A percentile compares a stretch with the other conserved stretches of the same genome.
These are phyloP conservation scores for Paguma larvata DNA, from an alignment of 2,797 vertebrate species.

Conservation along the genomic window DNA sequence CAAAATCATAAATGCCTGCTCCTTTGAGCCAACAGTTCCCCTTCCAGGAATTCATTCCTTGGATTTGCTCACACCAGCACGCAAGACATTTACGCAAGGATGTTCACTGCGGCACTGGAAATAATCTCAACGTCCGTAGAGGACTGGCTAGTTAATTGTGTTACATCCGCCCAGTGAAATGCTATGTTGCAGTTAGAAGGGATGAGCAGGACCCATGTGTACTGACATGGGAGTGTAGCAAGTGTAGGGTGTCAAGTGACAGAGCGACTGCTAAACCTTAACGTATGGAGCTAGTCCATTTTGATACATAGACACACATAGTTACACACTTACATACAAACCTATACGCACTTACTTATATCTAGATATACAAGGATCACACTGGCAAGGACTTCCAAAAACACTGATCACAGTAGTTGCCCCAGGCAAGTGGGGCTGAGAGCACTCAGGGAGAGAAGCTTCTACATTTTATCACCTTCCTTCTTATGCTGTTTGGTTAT, in stretches of 20 bases:
- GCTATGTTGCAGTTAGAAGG: neutral
- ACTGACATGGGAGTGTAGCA: neutral
- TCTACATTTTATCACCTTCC: neutral
- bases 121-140: neutral
- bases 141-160: neutral
- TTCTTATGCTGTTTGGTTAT: neutral
- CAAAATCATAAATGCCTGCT: neutral
- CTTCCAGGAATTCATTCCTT: slow-evolving; percentile 60
- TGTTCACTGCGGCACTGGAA: neutral
- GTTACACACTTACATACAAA: neutral
- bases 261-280: neutral
- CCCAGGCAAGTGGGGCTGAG: neutral
- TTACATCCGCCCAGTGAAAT: neutral
- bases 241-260: neutral
- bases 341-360: neutral
- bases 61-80: neutral
- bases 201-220: neutral
- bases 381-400: neutral
- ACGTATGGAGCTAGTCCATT: neutral
- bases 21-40: slow-evolving; percentile 8
- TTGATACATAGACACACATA: neutral
- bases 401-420: neutral
- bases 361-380: neutral
- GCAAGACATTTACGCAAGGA: neutral
- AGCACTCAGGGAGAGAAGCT: neutral